Evolutionary conservation across 1,140 invertebrate genomes (phyloP), one percentile per base, ranked within the genome.

Genomic region (Papilio xuthus): DNA sequence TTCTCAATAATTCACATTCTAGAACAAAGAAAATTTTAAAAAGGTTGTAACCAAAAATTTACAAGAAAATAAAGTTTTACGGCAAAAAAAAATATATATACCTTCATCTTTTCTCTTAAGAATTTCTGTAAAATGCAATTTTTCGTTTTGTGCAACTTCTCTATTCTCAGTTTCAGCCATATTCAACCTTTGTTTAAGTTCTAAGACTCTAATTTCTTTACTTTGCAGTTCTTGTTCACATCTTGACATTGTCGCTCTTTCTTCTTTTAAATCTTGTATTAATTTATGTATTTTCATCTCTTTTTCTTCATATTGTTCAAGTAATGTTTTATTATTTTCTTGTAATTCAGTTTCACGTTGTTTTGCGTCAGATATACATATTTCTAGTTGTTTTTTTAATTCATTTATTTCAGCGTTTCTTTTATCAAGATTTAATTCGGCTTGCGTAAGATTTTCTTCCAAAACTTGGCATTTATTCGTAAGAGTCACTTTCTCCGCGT

Each of bases 21-120:
- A 73, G 12, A 71, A 84, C 28, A 69, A 84, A 77, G 42, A 85
- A 87, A 18, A 75, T 60, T 44, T 3, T 37, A 32, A 15, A 67
- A 75, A 69, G 4, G 28, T 26, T 71, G 78, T 42, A 8, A 60
- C 12, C 76, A 47, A n/a, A 15, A 15, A 80, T 37, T 12, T 80
- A 50, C 53, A 56, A 56, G 6, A 10, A 23, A 63, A 12, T 15
- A 67, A 2, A 0, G 50, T 53, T 7, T 67, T n/a, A 72, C 8
- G 28, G 37, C 23, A 0, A 18, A 44, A 41, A n/a, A 1, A 8
- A 44, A 23, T 15, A 72, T 71, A 72, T 20, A 47, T 4, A 73
- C 71, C 71, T 73, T 73, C 71, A 15, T 73, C 42, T 50, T 73
- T 73, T 47, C 23, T 44, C 71, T 47, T 73, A 13, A 73, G 37